phyloP scores from a whole-genome alignment of 2,797 vertebrate species.

The Lepus oiostolus region DNA sequence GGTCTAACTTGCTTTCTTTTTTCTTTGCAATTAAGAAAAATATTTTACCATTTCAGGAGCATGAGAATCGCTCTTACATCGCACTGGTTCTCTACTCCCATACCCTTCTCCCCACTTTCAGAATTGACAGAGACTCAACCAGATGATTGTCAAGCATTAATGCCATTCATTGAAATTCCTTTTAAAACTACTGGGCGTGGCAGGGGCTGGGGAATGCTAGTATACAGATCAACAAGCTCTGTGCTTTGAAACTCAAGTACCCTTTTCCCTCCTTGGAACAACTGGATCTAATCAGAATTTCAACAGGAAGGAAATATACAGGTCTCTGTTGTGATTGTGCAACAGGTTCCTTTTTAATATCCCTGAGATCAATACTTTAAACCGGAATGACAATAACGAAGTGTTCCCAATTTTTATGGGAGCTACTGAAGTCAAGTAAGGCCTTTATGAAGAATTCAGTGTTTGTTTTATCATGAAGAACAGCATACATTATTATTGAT shows the following conservation, averaged over 20 bases:
- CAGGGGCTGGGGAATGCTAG: constrained; percentile 61
- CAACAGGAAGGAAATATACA: constrained; percentile 60
- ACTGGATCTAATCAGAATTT: constrained; percentile 78
- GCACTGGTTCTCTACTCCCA: neutral
- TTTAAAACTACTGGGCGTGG: constrained; percentile 50
- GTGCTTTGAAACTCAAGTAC: constrained; percentile 72
- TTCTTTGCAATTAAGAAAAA: constrained; percentile 17
- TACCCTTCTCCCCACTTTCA: constrained; percentile 45
- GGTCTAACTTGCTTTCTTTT: neutral
- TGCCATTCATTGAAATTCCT: constrained; percentile 68
- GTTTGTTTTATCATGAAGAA: constrained; percentile 60
- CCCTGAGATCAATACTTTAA: constrained; percentile 68
- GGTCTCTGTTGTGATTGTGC: constrained; percentile 55
- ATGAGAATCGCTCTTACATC: neutral
- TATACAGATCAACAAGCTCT: constrained; percentile 63
- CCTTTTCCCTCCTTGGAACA: constrained; percentile 66
- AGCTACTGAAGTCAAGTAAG: constrained; percentile 41
- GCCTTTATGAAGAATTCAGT: constrained; percentile 61
- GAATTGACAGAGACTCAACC: constrained; percentile 14
- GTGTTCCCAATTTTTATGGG: constrained; percentile 78
- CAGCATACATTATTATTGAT: constrained; percentile 27
- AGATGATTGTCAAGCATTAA: constrained; percentile 49
- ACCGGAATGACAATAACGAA: constrained; percentile 70
- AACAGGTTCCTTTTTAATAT: constrained; percentile 85
- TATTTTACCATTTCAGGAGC: neutral